phyloP scores from a whole-genome alignment of 2,888 invertebrate genomes.

The Agrotis ipsilon region DNA sequence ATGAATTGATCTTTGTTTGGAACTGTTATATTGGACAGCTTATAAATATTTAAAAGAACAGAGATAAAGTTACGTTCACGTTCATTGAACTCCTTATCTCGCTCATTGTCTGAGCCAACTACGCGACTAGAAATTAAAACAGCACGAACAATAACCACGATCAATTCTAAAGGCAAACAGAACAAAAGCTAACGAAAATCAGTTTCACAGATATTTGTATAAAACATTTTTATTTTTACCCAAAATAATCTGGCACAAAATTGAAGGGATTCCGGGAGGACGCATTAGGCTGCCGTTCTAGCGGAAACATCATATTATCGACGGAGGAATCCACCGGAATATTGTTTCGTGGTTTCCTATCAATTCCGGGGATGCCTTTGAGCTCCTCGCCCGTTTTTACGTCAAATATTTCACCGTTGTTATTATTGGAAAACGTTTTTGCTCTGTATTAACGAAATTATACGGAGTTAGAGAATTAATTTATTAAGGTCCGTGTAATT shows the following conservation, averaged over 20 bases:
- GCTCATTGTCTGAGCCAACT: slow-evolving; percentile 16
- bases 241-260: slow-evolving; percentile 75
- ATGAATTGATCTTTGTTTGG: slow-evolving; percentile 33
- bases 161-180: slow-evolving; percentile 38
- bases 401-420: slow-evolving; percentile 68
- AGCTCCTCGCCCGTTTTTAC: slow-evolving; percentile 62
- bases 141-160: slow-evolving; percentile 28
- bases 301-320: slow-evolving; percentile 85
- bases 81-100: slow-evolving; percentile 23
- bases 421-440: slow-evolving; percentile 67
- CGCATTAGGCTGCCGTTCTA: slow-evolving; percentile 77
- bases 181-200: slow-evolving; percentile 55
- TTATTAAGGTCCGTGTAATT: slow-evolving; percentile 60
- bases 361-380: slow-evolving; percentile 72
- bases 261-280: slow-evolving; percentile 72
- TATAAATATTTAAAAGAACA: slow-evolving; percentile 8
- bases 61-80: slow-evolving; percentile 1
- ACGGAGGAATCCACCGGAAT: slow-evolving; percentile 75
- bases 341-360: slow-evolving; percentile 83
- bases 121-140: slow-evolving; percentile 26
- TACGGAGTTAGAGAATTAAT: slow-evolving; percentile 58
- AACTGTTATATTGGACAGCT: slow-evolving; percentile 8
- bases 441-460: slow-evolving; percentile 63
- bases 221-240: slow-evolving; percentile 67
- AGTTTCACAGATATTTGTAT: slow-evolving; percentile 62